Percentiles rank a stretch among this genome's conserved stretches.
These are phyloP conservation scores for Pinna nobilis DNA, from an alignment of 1,140 invertebrate genomes.

Conservation along the genomic window DNA sequence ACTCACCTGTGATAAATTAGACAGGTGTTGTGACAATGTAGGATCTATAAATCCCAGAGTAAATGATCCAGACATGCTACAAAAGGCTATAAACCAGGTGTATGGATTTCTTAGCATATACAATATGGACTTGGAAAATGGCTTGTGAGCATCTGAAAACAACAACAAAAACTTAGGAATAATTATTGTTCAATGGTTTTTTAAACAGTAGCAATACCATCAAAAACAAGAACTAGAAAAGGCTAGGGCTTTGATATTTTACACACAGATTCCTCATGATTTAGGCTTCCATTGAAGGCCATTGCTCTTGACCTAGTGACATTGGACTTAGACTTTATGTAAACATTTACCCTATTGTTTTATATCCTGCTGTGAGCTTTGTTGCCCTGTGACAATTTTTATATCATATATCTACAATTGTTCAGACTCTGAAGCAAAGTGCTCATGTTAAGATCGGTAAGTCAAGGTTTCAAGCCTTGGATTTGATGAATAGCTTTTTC, in stretches of 20 bases:
- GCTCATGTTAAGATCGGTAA: no score
- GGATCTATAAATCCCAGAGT: constrained; percentile 72
- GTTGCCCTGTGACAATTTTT: no score
- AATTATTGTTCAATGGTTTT: no score
- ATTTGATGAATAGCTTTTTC: no score
- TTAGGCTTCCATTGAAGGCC: background rate
- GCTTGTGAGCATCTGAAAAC: constrained; percentile 31
- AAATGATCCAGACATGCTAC: constrained; percentile 50
- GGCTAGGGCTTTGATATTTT: background rate
- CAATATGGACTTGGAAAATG: constrained; percentile 38
- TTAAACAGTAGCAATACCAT: no score
- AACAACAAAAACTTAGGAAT: background rate
- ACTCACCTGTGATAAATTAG: background rate
- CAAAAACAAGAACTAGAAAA: background rate
- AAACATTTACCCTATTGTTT: background rate
- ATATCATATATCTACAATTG: no score
- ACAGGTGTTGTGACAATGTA: constrained; percentile 70
- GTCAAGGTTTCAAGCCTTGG: no score
- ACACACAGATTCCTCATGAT: no score
- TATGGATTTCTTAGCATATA: constrained; percentile 50
- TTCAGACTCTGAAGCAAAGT: no score
- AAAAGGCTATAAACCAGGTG: constrained; percentile 51
- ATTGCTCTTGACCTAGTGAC: background rate
- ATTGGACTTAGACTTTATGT: background rate
- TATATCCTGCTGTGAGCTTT: no score